Percentiles rank a stretch among this genome's conserved stretches.
phyloP scores from a whole-genome alignment of 2,888 invertebrate genomes.

The Acutogordius australiensis region DNA sequence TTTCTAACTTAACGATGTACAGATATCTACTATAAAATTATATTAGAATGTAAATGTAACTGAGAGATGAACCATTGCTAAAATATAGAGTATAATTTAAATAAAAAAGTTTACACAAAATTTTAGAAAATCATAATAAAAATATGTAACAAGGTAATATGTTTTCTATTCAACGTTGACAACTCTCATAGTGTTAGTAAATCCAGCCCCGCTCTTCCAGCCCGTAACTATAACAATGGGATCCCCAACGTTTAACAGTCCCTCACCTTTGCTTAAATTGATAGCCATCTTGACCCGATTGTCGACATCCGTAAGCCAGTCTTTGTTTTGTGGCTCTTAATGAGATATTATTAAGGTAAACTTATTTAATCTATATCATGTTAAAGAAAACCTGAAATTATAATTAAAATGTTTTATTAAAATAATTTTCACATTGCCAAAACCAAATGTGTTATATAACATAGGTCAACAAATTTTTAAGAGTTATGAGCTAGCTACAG shows the following conservation, averaged over 20 bases:
- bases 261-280: slow-evolving; percentile 28
- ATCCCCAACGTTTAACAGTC: slow-evolving; percentile 4
- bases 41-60: too few relatives aligned
- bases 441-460: too few relatives aligned
- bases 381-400: background rate
- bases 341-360: background rate
- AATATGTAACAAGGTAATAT: background rate
- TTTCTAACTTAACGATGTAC: too few relatives aligned
- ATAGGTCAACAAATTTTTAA: too few relatives aligned
- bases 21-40: too few relatives aligned
- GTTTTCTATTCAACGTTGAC: slow-evolving; percentile 16
- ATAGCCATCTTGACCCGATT: slow-evolving; percentile 46
- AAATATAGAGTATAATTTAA: too few relatives aligned
- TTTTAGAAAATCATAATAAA: background rate
- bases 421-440: too few relatives aligned
- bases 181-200: slow-evolving; percentile 27
- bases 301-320: slow-evolving; percentile 25
- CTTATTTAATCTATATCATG: background rate
- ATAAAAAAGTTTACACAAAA: too few relatives aligned
- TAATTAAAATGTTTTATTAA: too few relatives aligned
- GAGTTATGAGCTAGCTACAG: too few relatives aligned
- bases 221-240: slow-evolving; percentile 18
- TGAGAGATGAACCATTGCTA: too few relatives aligned
- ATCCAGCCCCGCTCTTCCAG: slow-evolving; percentile 23
- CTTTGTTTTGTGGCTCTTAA: slow-evolving; percentile 7